phyloP scores from a whole-genome alignment of 1,140 invertebrate genomes.

The Monochamus saltuarius region DNA sequence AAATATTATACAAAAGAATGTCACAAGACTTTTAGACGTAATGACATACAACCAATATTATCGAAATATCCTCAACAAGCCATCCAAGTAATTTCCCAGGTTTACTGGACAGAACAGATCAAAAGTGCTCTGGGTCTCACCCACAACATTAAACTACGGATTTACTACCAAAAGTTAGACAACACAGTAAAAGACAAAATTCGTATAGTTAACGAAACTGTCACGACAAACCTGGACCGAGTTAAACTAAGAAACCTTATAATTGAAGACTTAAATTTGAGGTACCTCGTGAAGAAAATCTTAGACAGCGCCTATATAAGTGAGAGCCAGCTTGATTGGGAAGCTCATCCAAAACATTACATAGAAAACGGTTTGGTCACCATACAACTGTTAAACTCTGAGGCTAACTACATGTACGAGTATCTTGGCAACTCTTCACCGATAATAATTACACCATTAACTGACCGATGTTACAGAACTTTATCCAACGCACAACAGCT shows the following conservation, averaged over 20 bases:
- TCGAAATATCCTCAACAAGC: slow-evolving; percentile 25
- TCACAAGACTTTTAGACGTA: slow-evolving; percentile 25
- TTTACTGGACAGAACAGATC: slow-evolving; percentile 30
- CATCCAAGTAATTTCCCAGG: slow-evolving; percentile 18
- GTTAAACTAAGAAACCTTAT: slow-evolving; percentile 23
- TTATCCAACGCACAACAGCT: slow-evolving; percentile 82
- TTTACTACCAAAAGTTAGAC: slow-evolving; percentile 21
- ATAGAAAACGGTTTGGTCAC: slow-evolving; percentile 75
- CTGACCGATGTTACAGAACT: slow-evolving; percentile 80
- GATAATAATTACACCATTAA: slow-evolving; percentile 76
- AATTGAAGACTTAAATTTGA: slow-evolving; percentile 20
- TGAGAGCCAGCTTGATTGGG: slow-evolving; percentile 76
- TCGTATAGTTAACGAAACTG: slow-evolving; percentile 1
- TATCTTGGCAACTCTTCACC: slow-evolving; percentile 77
- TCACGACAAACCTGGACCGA: slow-evolving; percentile 11
- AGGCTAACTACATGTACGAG: slow-evolving; percentile 85
- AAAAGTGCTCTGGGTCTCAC: slow-evolving; percentile 22
- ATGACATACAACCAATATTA: slow-evolving; percentile 15
- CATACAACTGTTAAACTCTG: slow-evolving; percentile 83
- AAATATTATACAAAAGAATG: slow-evolving; percentile 19
- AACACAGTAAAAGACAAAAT: slow-evolving; percentile 25
- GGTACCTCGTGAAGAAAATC: slow-evolving; percentile 18
- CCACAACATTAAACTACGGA: slow-evolving; percentile 26
- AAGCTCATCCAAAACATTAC: slow-evolving; percentile 86
- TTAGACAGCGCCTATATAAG: slow-evolving; percentile 1